phyloP scores from a whole-genome alignment of 2,797 vertebrate species.

The Periparus ater region DNA sequence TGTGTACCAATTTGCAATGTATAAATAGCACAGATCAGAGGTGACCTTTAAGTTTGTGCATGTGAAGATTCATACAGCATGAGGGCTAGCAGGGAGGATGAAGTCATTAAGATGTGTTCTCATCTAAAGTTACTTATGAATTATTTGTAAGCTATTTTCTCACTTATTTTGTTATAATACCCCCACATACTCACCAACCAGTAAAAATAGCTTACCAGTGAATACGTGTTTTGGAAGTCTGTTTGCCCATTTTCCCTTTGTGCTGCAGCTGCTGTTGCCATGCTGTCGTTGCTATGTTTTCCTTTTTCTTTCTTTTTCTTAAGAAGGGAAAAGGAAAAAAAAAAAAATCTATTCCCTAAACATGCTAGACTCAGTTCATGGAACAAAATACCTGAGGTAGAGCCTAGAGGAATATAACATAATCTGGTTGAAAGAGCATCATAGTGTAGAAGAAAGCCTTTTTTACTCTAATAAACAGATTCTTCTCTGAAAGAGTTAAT shows the following conservation, averaged over 20 bases:
- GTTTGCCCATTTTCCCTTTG: slow-evolving; percentile 58
- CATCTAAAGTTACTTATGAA: slow-evolving; percentile 47
- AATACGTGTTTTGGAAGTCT: slow-evolving; percentile 40
- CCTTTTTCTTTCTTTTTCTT: slow-evolving; percentile 45
- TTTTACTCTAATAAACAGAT: not conserved
- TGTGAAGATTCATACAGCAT: not conserved
- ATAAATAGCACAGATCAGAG: slow-evolving; percentile 16
- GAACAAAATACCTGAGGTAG: slow-evolving; percentile 9
- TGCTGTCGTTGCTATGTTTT: slow-evolving; percentile 70
- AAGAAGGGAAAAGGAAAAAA: not conserved
- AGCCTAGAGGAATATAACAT: not conserved
- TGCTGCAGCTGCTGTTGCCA: slow-evolving; percentile 69
- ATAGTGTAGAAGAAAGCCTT: not conserved
- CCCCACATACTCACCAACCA: slow-evolving; percentile 34
- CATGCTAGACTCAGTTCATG: not conserved
- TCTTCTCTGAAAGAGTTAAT: not conserved
- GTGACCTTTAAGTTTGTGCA: slow-evolving; percentile 32
- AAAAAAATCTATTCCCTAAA: slow-evolving; percentile 22
- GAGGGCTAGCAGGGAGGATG: slow-evolving; percentile 15
- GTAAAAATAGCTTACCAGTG: slow-evolving; percentile 44
- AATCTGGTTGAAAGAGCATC: not conserved
- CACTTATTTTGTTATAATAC: slow-evolving; percentile 37
- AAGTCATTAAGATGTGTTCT: slow-evolving; percentile 26
- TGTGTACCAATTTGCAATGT: not conserved
- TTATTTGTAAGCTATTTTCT: slow-evolving; percentile 58